Conservation (phyloP, 1,140 invertebrate species). For the Thrips palmi region DNA sequence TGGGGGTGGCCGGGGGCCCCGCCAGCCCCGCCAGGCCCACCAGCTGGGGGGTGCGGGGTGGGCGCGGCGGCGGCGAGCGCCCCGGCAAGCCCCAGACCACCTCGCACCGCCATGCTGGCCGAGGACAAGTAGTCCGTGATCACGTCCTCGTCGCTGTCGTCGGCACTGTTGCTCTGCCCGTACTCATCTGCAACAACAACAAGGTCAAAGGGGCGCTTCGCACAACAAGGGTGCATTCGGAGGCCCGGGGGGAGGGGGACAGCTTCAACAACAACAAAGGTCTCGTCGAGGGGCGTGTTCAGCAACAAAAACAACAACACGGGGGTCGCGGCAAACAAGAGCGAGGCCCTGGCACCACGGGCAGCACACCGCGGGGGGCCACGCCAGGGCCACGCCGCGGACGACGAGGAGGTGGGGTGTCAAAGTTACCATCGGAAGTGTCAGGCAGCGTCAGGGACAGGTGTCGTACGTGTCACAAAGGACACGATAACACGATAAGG, state of each 20-base stretch:
- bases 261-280: constrained; percentile 11
- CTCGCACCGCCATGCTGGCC: constrained; percentile 18
- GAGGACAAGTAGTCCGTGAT: constrained; percentile 38
- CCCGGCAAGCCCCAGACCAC: constrained; percentile 17
- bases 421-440: no score
- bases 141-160: constrained; percentile 46
- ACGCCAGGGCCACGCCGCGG: no score
- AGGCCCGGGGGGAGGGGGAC: constrained; percentile 15
- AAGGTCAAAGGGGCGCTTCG: background rate
- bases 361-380: no score
- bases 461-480: no score
- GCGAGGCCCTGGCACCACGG: no score
- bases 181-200: constrained; percentile 29
- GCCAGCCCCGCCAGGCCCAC: no score
- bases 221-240: constrained; percentile 16
- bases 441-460: no score
- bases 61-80: constrained; percentile 15
- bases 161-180: constrained; percentile 36
- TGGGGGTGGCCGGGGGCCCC: constrained; percentile 16
- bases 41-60: constrained; percentile 17
- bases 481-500: no score
- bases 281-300: no score
- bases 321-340: no score
- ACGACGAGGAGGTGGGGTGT: no score
- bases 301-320: no score